Base-by-base conservation (phyloP, 2,113 vertebrate genomes). In the Turdus rufiventris region DNA sequence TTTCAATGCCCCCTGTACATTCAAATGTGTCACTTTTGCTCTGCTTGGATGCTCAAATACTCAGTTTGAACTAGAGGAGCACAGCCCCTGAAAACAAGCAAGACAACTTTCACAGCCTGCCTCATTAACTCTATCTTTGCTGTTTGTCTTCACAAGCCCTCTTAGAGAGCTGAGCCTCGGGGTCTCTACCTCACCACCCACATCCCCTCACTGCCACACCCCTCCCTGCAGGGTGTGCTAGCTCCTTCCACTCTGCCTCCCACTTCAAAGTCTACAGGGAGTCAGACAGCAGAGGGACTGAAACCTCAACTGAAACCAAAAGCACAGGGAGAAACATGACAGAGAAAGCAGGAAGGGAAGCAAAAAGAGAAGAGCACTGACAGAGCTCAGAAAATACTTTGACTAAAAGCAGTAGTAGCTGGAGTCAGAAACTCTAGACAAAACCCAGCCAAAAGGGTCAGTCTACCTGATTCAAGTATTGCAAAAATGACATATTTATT, bases 211-310 rank as follows among this genome's bases (percentile, higher is more conserved):
- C 40, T 40, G 40, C n/a, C 67, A 68, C 25, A 31, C 19, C 33
- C 6, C 5, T 10, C 29, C 9, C 2, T 2, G 0, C 38, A 84
- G 70, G 13, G 21, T 72, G 36, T 0, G 0, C n/a, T 58, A 50
- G 42, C 14, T 79, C 31, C 43, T 91, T 80, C 56, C 50, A 36
- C 60, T 86, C 53, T 75, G 28, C 40, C 38, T 81, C 36, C 36
- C 18, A 9, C 51, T 70, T 86, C 71, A 70, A 70, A 79, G 47
- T 5, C 51, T 31, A 9, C 57, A 65, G 79, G 79, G 24, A 89
- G 24, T 21, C 66, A 75, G 31, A 25, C 7, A 18, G 68, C 26
- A 61, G 29, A 29, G 65, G 33, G n/a, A 50, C 24, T 26, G 29
- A 91, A 88, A 74, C 14, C 0, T 0, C 43, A 86, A 31, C 7